Percentiles rank a stretch among this genome's conserved stretches.
phyloP scores from a whole-genome alignment of 1,140 invertebrate genomes.

The Brachionus paranguensis region DNA sequence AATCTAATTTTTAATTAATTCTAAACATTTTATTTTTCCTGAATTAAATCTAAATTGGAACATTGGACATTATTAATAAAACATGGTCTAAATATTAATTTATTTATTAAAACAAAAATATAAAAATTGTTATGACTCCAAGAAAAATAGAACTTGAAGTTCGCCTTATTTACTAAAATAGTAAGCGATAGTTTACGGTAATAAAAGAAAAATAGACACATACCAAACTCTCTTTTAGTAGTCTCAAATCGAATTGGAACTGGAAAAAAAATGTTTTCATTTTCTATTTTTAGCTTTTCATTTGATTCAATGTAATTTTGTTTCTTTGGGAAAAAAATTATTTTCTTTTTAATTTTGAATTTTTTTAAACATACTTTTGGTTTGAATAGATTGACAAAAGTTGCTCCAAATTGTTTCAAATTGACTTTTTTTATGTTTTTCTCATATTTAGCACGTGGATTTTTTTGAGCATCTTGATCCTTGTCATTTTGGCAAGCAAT shows the following conservation, averaged over 20 bases:
- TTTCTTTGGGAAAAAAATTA: neutral
- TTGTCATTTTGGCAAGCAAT: neutral
- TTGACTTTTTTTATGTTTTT: neutral
- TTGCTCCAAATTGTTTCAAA: constrained; percentile 3
- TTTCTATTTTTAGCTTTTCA: neutral
- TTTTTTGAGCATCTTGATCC: neutral
- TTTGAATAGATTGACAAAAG: neutral
- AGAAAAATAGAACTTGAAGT: too few relatives aligned
- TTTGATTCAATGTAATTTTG: neutral
- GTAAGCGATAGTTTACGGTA: too few relatives aligned
- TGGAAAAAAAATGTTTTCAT: constrained; percentile 14
- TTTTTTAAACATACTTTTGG: neutral
- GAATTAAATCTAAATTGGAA: too few relatives aligned
- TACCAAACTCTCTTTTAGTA: neutral
- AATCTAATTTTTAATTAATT: too few relatives aligned
- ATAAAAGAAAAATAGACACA: neutral
- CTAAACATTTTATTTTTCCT: too few relatives aligned
- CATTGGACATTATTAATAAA: too few relatives aligned
- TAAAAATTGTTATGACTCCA: too few relatives aligned
- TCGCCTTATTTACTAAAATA: too few relatives aligned
- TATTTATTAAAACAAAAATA: too few relatives aligned
- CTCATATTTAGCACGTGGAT: neutral
- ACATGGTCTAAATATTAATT: too few relatives aligned
- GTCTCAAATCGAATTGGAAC: neutral
- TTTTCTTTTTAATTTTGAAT: neutral